Evolutionary conservation across 1,140 invertebrate species (phyloP), one percentile per base, ranked within the genome.

Genomic region (Tetramorium parvispinum): DNA sequence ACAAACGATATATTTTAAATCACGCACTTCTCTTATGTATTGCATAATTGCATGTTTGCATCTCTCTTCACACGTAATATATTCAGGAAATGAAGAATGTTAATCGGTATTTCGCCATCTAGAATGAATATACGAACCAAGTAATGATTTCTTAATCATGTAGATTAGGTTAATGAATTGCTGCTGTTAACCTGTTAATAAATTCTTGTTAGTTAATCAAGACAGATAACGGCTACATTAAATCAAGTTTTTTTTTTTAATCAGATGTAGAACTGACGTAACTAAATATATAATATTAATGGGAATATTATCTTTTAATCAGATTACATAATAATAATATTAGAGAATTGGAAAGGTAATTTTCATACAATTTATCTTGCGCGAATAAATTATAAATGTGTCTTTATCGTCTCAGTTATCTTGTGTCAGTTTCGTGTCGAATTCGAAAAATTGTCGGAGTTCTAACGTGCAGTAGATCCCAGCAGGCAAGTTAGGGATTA

Each of bases 371-470:
- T 51, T 79, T 24, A 68, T 21, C 16, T 78, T 11, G n/a, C 16
- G 21, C 37, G 11, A 77, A 46, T 21, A 37, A 37, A 21, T 81
- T 70, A 18, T 5, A 53, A 43, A 24, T 40, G 13, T 18, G 18
- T 70, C 37, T 53, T 32, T 21, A 5, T 24, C n/a, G 51, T 51
- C 18, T 16, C 32, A 21, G 24, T 24, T 75, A 40, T 43, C 10
- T 13, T 0, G 7, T 6, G 3, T 66, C n/a, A 66, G 37, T 21
- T 5, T 68, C 21, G 55, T 4, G 32, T 18, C 76, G 13, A 43
- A 63, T 77, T 32, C 16, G 59, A 78, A 78, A 78, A 49, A 78
- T 32, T 49, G 43, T 57, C 71, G 6, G 18, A n/a, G 65, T 57
- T 40, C 6, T n/a, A 46, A 78, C 16, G 24, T 32, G 3, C 18